Percentiles rank a stretch among this genome's conserved stretches.
phyloP scores from a whole-genome alignment of 2,888 invertebrate species.

The Oscheius myriophilus region DNA sequence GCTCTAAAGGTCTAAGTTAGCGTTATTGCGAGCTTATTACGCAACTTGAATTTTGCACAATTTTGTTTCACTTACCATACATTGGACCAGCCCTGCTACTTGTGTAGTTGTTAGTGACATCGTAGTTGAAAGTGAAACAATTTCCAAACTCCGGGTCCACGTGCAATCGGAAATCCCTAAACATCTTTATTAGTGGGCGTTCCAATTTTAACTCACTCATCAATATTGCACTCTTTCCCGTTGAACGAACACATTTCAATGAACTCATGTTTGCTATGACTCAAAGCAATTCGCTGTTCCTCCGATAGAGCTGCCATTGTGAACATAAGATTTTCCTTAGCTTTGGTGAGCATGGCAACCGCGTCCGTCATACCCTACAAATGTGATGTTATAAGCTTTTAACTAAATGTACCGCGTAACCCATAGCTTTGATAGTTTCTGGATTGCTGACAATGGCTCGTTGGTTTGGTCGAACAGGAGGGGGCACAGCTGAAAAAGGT shows the following conservation, averaged over 20 bases:
- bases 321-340: slow-evolving; percentile 63
- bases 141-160: slow-evolving; percentile 62
- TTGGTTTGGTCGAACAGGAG: slow-evolving; percentile 35
- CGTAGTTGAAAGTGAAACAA: slow-evolving; percentile 60
- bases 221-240: slow-evolving; percentile 60
- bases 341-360: slow-evolving; percentile 58
- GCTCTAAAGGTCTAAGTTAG: no score
- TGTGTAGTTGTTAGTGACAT: slow-evolving; percentile 53
- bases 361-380: slow-evolving; percentile 63
- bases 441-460: slow-evolving; percentile 56
- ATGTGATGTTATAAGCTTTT: neutral
- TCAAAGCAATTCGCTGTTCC: slow-evolving; percentile 47
- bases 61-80: slow-evolving; percentile 43
- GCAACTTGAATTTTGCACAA: no score
- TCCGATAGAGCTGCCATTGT: slow-evolving; percentile 59
- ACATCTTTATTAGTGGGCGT: slow-evolving; percentile 13
- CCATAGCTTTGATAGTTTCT: slow-evolving; percentile 61
- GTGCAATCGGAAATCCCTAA: slow-evolving; percentile 56
- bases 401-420: slow-evolving; percentile 45
- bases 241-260: slow-evolving; percentile 64
- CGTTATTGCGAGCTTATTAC: no score
- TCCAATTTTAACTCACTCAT: slow-evolving; percentile 35
- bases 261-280: slow-evolving; percentile 56
- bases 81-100: slow-evolving; percentile 61
- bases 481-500: slow-evolving; percentile 35